Base-by-base conservation (phyloP, 1,140 invertebrate genomes). In the Odontomachus brunneus region DNA sequence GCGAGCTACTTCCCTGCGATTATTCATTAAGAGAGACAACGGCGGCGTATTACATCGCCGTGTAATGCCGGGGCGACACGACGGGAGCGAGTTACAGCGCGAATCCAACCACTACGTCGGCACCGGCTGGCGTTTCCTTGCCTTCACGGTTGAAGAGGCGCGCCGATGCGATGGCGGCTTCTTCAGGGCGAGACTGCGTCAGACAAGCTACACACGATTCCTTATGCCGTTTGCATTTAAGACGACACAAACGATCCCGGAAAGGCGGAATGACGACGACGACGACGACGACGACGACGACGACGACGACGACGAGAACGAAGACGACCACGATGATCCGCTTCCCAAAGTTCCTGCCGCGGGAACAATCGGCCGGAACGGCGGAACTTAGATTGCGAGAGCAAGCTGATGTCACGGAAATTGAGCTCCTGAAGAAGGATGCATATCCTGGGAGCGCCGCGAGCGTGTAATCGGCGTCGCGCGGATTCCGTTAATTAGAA, bases 331-430 rank as follows among this genome's bases (percentile, higher is more conserved):
- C 22, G 75, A 80, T 80, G 65, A 80, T 80, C 65, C 65, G 75
- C 75, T 80, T 80, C 65, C 63, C 51, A 3, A 80, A 80, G 65
- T 80, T 80, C 51, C 48, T 12, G 57, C 49, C 53, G 82, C 44
- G 69, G 69, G 85, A 83, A 86, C 85, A 87, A 85, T 87, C 63
- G 80, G 74, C 49, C 69, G 84, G 29, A 87, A 87, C 80, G 85
- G 44, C 65, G 55, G 65, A 87, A 87, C 84, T 87, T 87, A 82
- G 69, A 86, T 86, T 85, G 85, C 84, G 62, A 85, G 76, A 75
- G 66, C 83, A 74, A 85, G 85, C 85, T 86, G 85, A 87, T 85
- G 80, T 87, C 66, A 75, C 85, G 85, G 85, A 87, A 87, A 87
- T 87, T 86, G 84, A 87, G 83, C 76, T 72, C 49, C 26, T 24